A percentile compares a stretch with the other conserved stretches of the same genome.
phyloP scores from a whole-genome alignment of 2,113 vertebrate genomes.

The Erinaceus europaeus region DNA sequence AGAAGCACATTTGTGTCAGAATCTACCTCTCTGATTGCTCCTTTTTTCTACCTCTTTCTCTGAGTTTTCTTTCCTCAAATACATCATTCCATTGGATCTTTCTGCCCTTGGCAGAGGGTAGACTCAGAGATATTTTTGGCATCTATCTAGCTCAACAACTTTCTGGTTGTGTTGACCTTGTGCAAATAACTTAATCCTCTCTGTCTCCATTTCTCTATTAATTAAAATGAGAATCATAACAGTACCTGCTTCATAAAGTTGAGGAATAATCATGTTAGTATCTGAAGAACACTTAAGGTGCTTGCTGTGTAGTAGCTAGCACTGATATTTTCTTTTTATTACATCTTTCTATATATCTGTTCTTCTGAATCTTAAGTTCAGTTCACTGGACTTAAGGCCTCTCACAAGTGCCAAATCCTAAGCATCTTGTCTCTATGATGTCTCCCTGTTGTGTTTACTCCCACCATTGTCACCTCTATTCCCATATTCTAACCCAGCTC shows the following conservation, averaged over 20 bases:
- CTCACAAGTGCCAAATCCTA: neutral
- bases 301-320: neutral
- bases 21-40: constrained; percentile 41
- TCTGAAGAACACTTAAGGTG: neutral
- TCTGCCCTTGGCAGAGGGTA: neutral
- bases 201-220: neutral
- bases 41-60: constrained; percentile 35
- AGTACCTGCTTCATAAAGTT: neutral
- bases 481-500: neutral
- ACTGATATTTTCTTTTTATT: neutral
- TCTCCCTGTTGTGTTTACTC: neutral
- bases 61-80: neutral
- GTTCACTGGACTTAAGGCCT: neutral
- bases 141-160: neutral
- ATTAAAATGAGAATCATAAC: neutral
- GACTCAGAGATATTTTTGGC: neutral
- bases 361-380: neutral
- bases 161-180: neutral
- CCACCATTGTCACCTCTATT: neutral
- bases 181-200: neutral
- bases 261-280: neutral
- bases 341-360: neutral
- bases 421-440: neutral
- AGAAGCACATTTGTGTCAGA: constrained; percentile 54
- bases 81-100: neutral